These are phyloP conservation scores for Eucera pruinosa DNA, from an alignment of 2,888 invertebrate genomes.

Conservation along the genomic window DNA sequence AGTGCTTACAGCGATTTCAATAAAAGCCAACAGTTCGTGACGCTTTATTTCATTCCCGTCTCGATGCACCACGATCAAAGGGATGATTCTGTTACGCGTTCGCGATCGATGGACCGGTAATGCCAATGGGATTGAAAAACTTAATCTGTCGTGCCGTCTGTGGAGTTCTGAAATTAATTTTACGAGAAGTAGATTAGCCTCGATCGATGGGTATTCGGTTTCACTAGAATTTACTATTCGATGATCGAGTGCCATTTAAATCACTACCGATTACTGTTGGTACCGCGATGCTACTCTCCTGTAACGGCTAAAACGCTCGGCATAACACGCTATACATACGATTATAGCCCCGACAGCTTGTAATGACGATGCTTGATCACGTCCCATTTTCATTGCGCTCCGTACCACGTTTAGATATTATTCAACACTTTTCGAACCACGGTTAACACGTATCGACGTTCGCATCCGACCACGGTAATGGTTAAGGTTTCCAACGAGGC, in stretches of 20 bases:
- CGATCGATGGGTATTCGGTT: not conserved
- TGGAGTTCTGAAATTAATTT: constrained; percentile 33
- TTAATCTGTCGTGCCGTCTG: constrained; percentile 28
- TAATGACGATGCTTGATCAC: constrained; percentile 38
- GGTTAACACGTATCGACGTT: constrained; percentile 19
- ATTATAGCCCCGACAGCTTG: constrained; percentile 27
- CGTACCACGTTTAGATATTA: constrained; percentile 26
- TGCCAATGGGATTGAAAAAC: constrained; percentile 19
- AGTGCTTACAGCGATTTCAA: constrained; percentile 14
- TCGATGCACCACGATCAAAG: constrained; percentile 7
- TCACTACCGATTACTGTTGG: constrained; percentile 36
- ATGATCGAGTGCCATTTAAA: constrained; percentile 43
- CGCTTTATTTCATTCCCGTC: not conserved
- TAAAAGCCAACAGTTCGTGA: not conserved
- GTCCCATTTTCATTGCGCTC: constrained; percentile 32
- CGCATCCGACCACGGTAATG: not conserved
- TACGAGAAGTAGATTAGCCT: constrained; percentile 39
- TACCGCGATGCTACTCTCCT: constrained; percentile 23
- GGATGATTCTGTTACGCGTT: constrained; percentile 16
- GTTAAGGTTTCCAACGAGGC: not conserved
- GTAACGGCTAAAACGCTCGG: constrained; percentile 12
- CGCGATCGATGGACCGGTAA: constrained; percentile 12
- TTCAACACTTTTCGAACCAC: constrained; percentile 16
- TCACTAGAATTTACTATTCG: constrained; percentile 9
- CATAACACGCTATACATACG: constrained; percentile 31